These are phyloP conservation scores for Brenthis ino DNA, from an alignment of 2,888 invertebrate species.

Conservation along the genomic window DNA sequence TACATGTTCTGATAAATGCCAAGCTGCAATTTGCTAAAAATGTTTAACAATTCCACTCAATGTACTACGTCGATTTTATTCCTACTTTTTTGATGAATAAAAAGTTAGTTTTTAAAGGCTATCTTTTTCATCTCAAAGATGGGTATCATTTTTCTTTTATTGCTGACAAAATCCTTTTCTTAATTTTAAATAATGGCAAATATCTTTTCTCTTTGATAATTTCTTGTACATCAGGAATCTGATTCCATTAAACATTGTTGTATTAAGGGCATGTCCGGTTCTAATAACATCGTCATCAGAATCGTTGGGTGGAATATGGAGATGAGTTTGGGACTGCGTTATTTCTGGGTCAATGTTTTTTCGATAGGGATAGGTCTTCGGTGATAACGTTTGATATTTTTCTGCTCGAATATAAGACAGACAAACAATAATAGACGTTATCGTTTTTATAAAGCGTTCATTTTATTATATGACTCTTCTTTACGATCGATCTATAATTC, in stretches of 20 bases:
- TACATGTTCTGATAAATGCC: neutral
- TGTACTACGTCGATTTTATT: constrained; percentile 27
- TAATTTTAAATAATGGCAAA: constrained; percentile 25
- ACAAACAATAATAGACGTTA: neutral
- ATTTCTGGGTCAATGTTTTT: constrained; percentile 36
- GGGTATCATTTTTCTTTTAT: constrained; percentile 32
- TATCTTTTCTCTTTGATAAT: constrained; percentile 24
- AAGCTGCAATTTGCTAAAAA: constrained; percentile 1
- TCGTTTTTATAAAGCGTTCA: constrained; percentile 11
- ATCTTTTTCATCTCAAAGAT: constrained; percentile 30
- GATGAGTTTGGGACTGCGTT: constrained; percentile 28
- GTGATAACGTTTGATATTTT: constrained; percentile 28
- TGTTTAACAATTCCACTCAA: constrained; percentile 24
- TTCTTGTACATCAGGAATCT: constrained; percentile 13
- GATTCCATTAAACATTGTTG: constrained; percentile 22
- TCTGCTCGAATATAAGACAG: constrained; percentile 30
- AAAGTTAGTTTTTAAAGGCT: constrained; percentile 27
- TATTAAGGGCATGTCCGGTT: constrained; percentile 24
- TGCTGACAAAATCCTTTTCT: constrained; percentile 16
- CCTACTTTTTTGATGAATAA: constrained; percentile 27
- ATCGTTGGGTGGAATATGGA: constrained; percentile 30
- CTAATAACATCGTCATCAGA: constrained; percentile 31
- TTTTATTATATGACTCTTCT: constrained; percentile 11
- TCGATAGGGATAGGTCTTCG: constrained; percentile 32
- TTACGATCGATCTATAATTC: neutral